A percentile compares a stretch with the other conserved stretches of the same genome.
phyloP scores from a whole-genome alignment of 2,113 vertebrate genomes.

The Toxotes jaculatrix region DNA sequence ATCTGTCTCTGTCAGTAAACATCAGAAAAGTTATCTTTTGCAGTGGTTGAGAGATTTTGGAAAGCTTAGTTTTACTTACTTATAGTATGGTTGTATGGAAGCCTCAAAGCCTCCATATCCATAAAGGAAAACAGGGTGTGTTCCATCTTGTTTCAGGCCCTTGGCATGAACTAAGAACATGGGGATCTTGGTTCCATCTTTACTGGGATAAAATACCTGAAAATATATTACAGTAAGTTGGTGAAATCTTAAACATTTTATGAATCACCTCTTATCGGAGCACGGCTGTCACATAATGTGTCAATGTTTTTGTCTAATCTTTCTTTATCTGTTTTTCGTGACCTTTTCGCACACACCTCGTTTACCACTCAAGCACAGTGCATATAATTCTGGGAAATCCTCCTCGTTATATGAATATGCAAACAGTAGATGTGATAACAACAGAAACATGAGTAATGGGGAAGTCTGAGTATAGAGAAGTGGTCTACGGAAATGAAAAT shows the following conservation, averaged over 20 bases:
- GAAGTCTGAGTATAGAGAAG: background rate
- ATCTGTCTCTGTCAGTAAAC: no score
- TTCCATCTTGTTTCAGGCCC: constrained; percentile 73
- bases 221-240: background rate
- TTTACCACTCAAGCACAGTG: background rate
- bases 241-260: background rate
- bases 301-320: background rate
- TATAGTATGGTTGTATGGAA: constrained; percentile 82
- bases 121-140: constrained; percentile 82
- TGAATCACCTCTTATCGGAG: background rate
- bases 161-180: constrained; percentile 85
- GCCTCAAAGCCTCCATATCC: constrained; percentile 85
- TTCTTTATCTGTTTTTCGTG: background rate
- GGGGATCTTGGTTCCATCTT: constrained; percentile 84
- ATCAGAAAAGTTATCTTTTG: background rate
- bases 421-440: background rate
- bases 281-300: background rate
- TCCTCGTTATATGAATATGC: background rate
- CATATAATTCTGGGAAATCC: background rate
- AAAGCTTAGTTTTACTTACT: constrained; percentile 69
- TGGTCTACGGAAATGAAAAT: background rate
- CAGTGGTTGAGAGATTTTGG: background rate
- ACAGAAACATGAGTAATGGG: background rate
- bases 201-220: constrained; percentile 85
- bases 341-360: background rate